Evolutionary conservation across 2,888 invertebrate genomes (phyloP).

Genomic region (Acanthopleura granulata): DNA sequence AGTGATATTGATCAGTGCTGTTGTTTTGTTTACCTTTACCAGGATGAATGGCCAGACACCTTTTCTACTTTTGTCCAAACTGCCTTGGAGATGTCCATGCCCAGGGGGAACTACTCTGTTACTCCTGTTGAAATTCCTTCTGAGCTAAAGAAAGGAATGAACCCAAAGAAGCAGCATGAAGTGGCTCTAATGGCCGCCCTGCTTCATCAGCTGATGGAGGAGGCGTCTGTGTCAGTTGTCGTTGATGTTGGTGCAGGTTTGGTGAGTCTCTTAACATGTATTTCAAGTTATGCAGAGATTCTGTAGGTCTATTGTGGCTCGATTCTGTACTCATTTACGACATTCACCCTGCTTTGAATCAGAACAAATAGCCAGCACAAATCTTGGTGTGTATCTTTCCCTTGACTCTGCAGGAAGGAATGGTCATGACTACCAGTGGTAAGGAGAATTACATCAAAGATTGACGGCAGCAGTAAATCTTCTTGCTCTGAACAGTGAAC

Average conservation of each 20-base stretch:
- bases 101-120: conserved; percentile 25
- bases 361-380: no score
- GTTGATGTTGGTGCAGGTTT: conserved; percentile 65
- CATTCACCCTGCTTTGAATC: no score
- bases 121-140: conserved; percentile 26
- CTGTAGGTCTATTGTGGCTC: no score
- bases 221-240: conserved; percentile 41
- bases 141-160: conserved; percentile 54
- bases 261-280: conserved; percentile 38
- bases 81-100: conserved; percentile 31
- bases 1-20: neutral
- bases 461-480: no score
- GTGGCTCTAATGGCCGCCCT: conserved; percentile 56
- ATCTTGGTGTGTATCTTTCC: no score
- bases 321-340: no score
- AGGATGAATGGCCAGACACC: conserved; percentile 42
- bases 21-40: conserved; percentile 12
- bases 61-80: conserved; percentile 36
- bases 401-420: no score
- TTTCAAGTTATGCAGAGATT: no score
- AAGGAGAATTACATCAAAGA: no score
- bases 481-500: no score
- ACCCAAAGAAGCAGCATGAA: conserved; percentile 64
- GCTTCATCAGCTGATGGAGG: conserved; percentile 44
- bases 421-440: no score